Base-by-base conservation (phyloP, 1,140 invertebrate genomes). In the Triops longicaudatus region DNA sequence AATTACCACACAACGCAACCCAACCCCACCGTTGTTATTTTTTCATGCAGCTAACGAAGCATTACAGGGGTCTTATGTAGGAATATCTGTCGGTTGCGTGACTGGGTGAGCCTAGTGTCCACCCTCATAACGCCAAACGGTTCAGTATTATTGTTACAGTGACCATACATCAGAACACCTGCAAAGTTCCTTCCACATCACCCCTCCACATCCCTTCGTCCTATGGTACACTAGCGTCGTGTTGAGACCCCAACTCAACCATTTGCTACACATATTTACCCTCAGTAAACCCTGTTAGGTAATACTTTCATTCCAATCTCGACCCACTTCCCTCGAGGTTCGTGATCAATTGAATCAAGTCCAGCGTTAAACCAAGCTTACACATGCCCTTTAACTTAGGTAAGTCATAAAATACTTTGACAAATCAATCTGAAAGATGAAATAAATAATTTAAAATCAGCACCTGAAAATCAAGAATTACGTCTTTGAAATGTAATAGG, bases 141-240 rank as follows among this genome's bases (percentile, higher is more conserved):
- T 17, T 63, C 50, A 63, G 14, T 63, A 63, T 63, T 63, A 63
- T 63, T 63, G 50, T 63, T 63, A 63, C 22, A 63, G 50, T 63
- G 50, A 63, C 50, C 50, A 63, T 63, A 17, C 50, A 63, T 63
- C 22, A 22, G 50, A 63, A 63, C 50, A 63, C 50, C 50, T 63
- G 50, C 50, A 63, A 22, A 63, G 50, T 63, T 22, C 22, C 10
- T 17, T 63, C 22, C 14, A 63, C 22, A n/a, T 22, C 22, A 63
- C 50, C 17, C 50, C 50, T 63, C 22, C 17, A 9, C 50, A 22
- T 22, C 50, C 14, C 5, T n/a, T 12, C 17, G 6, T 22, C 50
- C 50, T 17, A 63, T 63, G 22, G 14, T 5, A 5, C 50, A 63
- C 50, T 63, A 14, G 22, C 22, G 50, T 22, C 50, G 22, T 63